phyloP scores from a whole-genome alignment of 2,113 vertebrate species.

The Equus quagga region DNA sequence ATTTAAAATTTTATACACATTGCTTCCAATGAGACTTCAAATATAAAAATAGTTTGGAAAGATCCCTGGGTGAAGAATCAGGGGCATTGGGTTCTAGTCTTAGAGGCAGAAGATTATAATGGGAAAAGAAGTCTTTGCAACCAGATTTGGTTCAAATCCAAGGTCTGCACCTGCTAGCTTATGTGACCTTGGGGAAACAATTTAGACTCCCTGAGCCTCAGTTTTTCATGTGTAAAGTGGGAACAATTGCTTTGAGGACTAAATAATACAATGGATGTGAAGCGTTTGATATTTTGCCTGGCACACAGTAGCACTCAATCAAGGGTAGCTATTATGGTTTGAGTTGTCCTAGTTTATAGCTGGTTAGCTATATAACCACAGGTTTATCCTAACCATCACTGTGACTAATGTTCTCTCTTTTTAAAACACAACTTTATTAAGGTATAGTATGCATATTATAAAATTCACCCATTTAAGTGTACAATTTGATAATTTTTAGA shows the following conservation, averaged over 20 bases:
- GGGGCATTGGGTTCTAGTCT: background rate
- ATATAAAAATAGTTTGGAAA: slow-evolving; percentile 37
- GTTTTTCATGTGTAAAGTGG: slow-evolving; percentile 36
- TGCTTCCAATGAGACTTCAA: slow-evolving; percentile 44
- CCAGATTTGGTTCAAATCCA: slow-evolving; percentile 5
- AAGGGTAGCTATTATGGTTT: background rate
- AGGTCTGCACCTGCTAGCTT: background rate
- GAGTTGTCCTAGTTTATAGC: slow-evolving; percentile 1
- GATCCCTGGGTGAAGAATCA: background rate
- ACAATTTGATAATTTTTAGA: slow-evolving; percentile 29
- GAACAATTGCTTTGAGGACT: slow-evolving; percentile 34
- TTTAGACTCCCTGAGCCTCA: background rate
- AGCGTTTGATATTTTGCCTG: background rate
- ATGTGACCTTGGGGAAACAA: background rate
- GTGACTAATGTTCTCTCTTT: background rate
- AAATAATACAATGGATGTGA: slow-evolving; percentile 31
- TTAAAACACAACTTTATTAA: background rate
- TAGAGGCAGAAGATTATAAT: background rate
- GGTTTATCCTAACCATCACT: background rate
- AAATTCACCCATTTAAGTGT: slow-evolving; percentile 31
- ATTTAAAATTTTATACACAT: background rate
- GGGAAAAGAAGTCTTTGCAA: background rate
- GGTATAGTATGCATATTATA: background rate
- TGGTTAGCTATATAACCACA: slow-evolving; percentile 17
- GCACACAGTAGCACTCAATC: background rate